phyloP scores from a whole-genome alignment of 2,113 vertebrate species.

The Chascanopsetta lugubris region DNA sequence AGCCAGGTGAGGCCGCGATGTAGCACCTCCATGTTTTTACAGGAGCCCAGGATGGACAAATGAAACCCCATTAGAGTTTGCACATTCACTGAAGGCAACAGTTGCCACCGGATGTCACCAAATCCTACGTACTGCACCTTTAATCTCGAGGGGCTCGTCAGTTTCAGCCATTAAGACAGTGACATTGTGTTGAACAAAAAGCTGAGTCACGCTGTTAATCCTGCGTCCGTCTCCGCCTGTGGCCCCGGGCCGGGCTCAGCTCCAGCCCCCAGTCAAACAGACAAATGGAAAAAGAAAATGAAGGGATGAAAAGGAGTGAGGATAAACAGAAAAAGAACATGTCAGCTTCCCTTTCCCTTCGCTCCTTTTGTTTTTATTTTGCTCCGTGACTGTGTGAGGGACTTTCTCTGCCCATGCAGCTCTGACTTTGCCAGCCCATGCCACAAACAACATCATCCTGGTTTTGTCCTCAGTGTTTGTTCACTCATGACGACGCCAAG shows the following conservation, averaged over 20 bases:
- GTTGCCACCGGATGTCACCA: too few species aligned
- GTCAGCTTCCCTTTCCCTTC: conserved; percentile 2
- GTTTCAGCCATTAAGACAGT: too few species aligned
- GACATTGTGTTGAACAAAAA: background rate
- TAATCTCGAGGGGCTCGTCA: too few species aligned
- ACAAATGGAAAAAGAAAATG: conserved; percentile 12
- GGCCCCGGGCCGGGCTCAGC: background rate
- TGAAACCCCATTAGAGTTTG: too few species aligned
- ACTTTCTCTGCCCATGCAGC: conserved; percentile 16
- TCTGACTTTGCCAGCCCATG: conserved; percentile 30
- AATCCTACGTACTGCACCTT: too few species aligned
- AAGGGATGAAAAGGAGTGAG: conserved; percentile 11
- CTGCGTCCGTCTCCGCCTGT: background rate
- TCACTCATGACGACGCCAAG: conserved; percentile 23
- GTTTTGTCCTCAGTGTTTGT: conserved; percentile 30
- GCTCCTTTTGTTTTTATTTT: conserved; percentile 7
- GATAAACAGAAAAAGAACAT: background rate
- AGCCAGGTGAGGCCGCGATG: too few species aligned
- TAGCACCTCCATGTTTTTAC: too few species aligned
- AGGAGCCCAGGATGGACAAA: too few species aligned
- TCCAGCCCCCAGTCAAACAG: background rate
- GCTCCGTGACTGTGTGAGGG: background rate
- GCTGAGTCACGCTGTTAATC: background rate
- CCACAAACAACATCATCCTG: conserved; percentile 25
- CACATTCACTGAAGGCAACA: too few species aligned